phyloP scores from a whole-genome alignment of 2,888 invertebrate species.

The Anoplius nigerrimus region DNA sequence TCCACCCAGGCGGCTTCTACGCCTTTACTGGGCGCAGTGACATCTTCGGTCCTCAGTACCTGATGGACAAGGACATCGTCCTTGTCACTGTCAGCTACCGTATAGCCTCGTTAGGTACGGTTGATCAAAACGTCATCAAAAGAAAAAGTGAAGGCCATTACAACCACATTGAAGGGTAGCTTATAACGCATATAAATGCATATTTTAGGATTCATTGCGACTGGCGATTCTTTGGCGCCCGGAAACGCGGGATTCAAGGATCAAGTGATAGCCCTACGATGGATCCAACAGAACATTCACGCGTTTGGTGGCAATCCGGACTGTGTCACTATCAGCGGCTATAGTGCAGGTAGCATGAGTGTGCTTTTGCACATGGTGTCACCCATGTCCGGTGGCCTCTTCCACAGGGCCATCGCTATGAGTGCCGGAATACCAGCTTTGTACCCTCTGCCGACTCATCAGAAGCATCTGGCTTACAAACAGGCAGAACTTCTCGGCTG shows the following conservation, averaged over 20 bases:
- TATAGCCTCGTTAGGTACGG: constrained; percentile 65
- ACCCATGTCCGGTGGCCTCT: constrained; percentile 82
- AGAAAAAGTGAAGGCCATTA: too few species aligned
- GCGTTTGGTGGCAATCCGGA: constrained; percentile 83
- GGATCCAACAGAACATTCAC: constrained; percentile 82
- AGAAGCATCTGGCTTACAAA: constrained; percentile 78
- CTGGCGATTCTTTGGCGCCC: constrained; percentile 81
- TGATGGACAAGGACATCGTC: constrained; percentile 66
- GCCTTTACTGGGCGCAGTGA: constrained; percentile 79
- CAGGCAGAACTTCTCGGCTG: constrained; percentile 80
- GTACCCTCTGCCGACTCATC: constrained; percentile 76
- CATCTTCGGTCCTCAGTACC: constrained; percentile 64
- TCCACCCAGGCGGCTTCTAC: constrained; percentile 84
- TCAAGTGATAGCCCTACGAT: constrained; percentile 81
- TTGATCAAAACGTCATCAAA: background rate
- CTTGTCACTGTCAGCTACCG: constrained; percentile 69
- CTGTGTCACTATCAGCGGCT: constrained; percentile 81
- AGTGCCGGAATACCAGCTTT: constrained; percentile 73
- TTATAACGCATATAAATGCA: too few species aligned
- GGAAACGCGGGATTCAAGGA: constrained; percentile 85
- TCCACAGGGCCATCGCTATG: constrained; percentile 83
- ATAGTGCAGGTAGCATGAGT: constrained; percentile 75
- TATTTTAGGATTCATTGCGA: constrained; percentile 79
- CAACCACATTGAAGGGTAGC: too few species aligned
- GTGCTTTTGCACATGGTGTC: constrained; percentile 76